These are phyloP conservation scores for Diloba caeruleocephala DNA, from an alignment of 2,888 invertebrate species.

Conservation along the genomic window DNA sequence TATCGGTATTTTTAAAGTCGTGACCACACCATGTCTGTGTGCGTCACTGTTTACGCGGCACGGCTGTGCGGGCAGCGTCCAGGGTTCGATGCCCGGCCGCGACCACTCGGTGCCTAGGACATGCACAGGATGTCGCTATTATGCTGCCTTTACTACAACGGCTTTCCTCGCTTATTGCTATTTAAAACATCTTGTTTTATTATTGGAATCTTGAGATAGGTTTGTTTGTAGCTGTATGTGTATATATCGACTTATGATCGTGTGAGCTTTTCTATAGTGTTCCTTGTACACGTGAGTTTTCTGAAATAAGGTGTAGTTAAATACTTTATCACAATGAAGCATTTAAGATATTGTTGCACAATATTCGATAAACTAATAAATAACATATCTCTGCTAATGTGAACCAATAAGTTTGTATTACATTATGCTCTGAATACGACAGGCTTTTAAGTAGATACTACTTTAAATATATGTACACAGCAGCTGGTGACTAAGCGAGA, in stretches of 20 bases:
- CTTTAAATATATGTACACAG: constrained; percentile 12
- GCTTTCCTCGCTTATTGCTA: constrained; percentile 49
- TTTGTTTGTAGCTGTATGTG: background rate
- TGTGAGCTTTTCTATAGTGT: background rate
- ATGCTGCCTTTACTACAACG: constrained; percentile 55
- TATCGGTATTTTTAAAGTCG: constrained; percentile 47
- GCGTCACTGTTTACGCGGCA: constrained; percentile 48
- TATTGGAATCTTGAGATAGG: constrained; percentile 16
- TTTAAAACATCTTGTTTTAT: constrained; percentile 41
- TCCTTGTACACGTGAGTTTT: too few relatives aligned
- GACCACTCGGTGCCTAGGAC: constrained; percentile 70
- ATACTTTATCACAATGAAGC: too few relatives aligned
- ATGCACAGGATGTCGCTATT: constrained; percentile 81
- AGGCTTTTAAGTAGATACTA: constrained; percentile 10
- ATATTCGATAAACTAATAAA: background rate
- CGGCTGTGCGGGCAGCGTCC: constrained; percentile 59
- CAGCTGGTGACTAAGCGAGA: constrained; percentile 33
- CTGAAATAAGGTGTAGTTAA: too few relatives aligned
- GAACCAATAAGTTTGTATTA: background rate
- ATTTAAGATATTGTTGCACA: too few relatives aligned
- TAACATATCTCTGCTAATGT: background rate
- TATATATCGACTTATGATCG: background rate
- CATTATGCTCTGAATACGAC: constrained; percentile 4
- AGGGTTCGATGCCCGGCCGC: constrained; percentile 83
- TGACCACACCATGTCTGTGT: constrained; percentile 44